Base-by-base conservation (phyloP, 2,113 vertebrate species). In the Scophthalmus maximus region DNA sequence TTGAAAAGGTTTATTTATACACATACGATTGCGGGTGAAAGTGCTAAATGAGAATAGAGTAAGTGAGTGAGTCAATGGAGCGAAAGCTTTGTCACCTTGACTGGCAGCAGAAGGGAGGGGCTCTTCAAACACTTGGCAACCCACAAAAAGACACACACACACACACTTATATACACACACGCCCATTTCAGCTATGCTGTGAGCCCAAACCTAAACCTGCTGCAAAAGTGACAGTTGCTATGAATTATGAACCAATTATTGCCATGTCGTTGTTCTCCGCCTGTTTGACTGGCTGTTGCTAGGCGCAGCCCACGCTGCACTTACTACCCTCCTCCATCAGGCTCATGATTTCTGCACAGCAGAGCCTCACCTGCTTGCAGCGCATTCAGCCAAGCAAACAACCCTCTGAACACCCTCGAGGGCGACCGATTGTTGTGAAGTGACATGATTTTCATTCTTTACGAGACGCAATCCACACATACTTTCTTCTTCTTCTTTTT, bases 401-500 rank as follows among this genome's bases (percentile, higher is more conserved):
- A n/a, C n/a, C n/a, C n/a, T n/a, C n/a, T n/a, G n/a, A n/a, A n/a
- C 0, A 0, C 36, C 73, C 29, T 25, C 4, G 12, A 42, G 10
- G 18, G 36, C 6, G 8, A 38, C 17, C 8, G 22, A 40, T 3
- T 8, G 15, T 32, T 50, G 20, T 18, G 30, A 20, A n/a, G 8
- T 23, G 32, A 34, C 1, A n/a, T 14, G 29, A 46, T 23, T 29
- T 63, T 0, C 27, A 22, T 17, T n/a, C 6, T 29, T 8, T 1
- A n/a, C n/a, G n/a, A n/a, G n/a, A n/a, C n/a, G n/a, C n/a, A n/a
- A n/a, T n/a, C n/a, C n/a, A 53, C 20, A 78, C 83, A 36, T 82
- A 89, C 89, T 42, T 89, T 91, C 67, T 89, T 88, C 67, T 86
- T 90, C 53, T 81, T 89, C 23, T 76, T 81, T 70, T 80, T 90